These are phyloP conservation scores for Eilema sororculum DNA, from an alignment of 2,888 invertebrate genomes.

Conservation along the genomic window DNA sequence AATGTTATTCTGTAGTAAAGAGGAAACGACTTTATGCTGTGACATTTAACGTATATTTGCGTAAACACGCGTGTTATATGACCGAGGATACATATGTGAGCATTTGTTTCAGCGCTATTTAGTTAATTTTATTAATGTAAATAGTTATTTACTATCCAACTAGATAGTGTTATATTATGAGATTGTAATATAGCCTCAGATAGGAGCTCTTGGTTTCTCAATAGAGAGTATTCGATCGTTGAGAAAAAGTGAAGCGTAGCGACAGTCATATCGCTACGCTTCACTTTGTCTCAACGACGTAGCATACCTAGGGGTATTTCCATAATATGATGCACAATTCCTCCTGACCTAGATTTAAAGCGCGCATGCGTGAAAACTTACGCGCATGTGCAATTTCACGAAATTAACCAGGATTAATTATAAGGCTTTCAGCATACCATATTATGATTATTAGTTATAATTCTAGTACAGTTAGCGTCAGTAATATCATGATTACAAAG, in stretches of 20 bases:
- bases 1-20: neutral
- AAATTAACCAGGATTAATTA: no score
- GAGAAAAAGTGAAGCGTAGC: neutral
- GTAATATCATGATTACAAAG: no score
- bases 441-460: no score
- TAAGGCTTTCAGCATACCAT: no score
- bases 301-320: neutral
- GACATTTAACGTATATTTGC: neutral
- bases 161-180: neutral
- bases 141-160: neutral
- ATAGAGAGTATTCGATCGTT: neutral
- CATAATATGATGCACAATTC: neutral
- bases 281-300: no score
- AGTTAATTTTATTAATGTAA: neutral
- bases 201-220: neutral
- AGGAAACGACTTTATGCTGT: constrained; percentile 1
- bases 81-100: neutral
- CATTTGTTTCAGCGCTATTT: no score
- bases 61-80: neutral
- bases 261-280: no score
- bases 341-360: neutral
- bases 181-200: neutral
- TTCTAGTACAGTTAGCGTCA: no score
- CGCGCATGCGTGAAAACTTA: neutral
- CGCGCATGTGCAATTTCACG: no score